Evolutionary conservation across 2,888 invertebrate genomes (phyloP), one percentile per base, ranked within the genome.

Genomic region (Chloroclystis v-ata): DNA sequence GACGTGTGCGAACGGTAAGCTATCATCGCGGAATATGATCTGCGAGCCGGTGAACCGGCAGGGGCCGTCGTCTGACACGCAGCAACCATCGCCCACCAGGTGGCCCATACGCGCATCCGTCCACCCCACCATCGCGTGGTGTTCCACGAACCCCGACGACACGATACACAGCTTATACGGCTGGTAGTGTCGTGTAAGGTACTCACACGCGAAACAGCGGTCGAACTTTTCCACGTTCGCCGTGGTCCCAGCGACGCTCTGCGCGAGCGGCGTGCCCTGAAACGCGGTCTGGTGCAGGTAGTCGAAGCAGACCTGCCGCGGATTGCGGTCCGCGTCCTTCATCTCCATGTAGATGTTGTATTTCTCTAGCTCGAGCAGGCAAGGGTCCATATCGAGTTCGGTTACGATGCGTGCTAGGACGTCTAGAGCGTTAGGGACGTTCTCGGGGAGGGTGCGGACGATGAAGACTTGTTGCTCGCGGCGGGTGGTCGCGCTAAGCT

Each of bases 61-160:
- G 1, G 65, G 66, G 0, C 69, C 65, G 12, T 51, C 60, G 1
- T 68, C 65, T 0, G 61, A 57, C 11, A 47, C 43, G 1, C 45
- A 57, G 8, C 26, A 25, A 1, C 56, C 40, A 4, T 56, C 47
- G 6, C 35, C 35, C 2, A 6, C 1, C 33, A 75, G 47, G 63
- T 91, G 90, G 62, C 93, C 89, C 56, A 93, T 62, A 12, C 53
- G 48, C 0, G 47, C 72, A 26, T 90, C 75, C 1, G 92, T 93
- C 16, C 91, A 72, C 11, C 86, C 74, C 12, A 90, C 89, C 41
- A 95, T 78, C 41, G 91, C 78, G 0, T 89, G 78, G 61, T 95
- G 95, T 37, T 90, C 74, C 0, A 95, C 90, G 28, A 91, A 90
- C 43, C 92, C 95, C 29, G 94, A 92, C 32, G 91, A 91, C 24